Percentiles rank a stretch among this genome's conserved stretches.
These are phyloP conservation scores for Pristionchus exspectatus DNA, from an alignment of 2,888 invertebrate species.

Conservation along the genomic window DNA sequence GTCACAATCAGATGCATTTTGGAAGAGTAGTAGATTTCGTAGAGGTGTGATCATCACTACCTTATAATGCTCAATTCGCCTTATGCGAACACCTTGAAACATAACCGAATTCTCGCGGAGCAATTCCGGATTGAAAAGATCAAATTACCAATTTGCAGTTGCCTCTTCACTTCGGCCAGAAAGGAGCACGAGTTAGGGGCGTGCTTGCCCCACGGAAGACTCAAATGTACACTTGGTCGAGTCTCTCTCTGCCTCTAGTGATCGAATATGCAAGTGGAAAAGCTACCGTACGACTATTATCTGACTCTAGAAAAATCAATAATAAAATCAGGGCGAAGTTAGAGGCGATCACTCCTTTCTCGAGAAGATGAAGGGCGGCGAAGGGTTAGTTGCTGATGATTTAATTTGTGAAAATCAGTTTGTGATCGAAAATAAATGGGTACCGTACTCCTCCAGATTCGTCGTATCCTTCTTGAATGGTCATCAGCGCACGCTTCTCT, in stretches of 20 bases:
- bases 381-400: neutral
- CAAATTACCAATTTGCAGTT: neutral
- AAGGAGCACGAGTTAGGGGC: neutral
- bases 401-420: neutral
- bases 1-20: no score
- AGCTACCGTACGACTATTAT: neutral
- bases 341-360: neutral
- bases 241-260: neutral
- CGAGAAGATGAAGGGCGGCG: neutral
- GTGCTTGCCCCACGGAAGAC: neutral
- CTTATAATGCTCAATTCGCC: no score
- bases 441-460: conserved; percentile 1
- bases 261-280: conserved; percentile 2
- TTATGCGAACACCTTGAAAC: neutral
- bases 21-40: no score
- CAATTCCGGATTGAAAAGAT: neutral
- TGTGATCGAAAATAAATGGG: neutral
- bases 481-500: neutral
- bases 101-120: neutral
- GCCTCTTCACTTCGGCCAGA: conserved; percentile 4
- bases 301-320: neutral
- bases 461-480: neutral
- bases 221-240: neutral
- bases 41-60: neutral
- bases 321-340: neutral